Percentiles rank a stretch among this genome's conserved stretches.
phyloP scores from a whole-genome alignment of 2,888 invertebrate species.

The Yponomeuta evonymella region DNA sequence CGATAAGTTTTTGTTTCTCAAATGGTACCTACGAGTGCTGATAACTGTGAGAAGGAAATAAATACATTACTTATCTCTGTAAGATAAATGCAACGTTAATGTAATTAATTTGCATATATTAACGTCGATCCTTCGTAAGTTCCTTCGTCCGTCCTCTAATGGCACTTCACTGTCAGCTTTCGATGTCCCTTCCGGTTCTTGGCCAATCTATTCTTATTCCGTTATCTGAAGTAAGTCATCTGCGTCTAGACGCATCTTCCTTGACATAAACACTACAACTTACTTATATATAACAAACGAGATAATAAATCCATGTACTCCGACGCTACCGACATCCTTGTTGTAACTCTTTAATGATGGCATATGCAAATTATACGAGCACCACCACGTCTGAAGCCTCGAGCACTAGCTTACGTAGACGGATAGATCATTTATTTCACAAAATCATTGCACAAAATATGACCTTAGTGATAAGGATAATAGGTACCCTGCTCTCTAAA shows the following conservation, averaged over 20 bases:
- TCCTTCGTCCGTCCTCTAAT: neutral
- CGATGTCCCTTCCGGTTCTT: neutral
- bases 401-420: neutral
- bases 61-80: too few relatives aligned
- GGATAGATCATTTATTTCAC: too few relatives aligned
- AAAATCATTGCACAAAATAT: too few relatives aligned
- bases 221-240: neutral
- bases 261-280: neutral
- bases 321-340: neutral
- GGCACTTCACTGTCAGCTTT: neutral
- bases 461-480: too few relatives aligned
- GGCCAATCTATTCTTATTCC: slow-evolving; percentile 1
- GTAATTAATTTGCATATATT: neutral
- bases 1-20: too few relatives aligned
- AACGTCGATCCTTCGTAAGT: neutral
- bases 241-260: neutral
- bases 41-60: too few relatives aligned
- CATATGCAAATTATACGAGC: neutral
- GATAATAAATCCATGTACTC: neutral
- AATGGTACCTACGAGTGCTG: too few relatives aligned
- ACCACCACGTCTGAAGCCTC: neutral
- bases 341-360: neutral
- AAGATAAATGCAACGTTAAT: too few relatives aligned
- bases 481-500: too few relatives aligned
- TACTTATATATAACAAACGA: neutral